A percentile compares a stretch with the other conserved stretches of the same genome.
phyloP scores from a whole-genome alignment of 1,140 invertebrate species.

The Spodoptera frugiperda region DNA sequence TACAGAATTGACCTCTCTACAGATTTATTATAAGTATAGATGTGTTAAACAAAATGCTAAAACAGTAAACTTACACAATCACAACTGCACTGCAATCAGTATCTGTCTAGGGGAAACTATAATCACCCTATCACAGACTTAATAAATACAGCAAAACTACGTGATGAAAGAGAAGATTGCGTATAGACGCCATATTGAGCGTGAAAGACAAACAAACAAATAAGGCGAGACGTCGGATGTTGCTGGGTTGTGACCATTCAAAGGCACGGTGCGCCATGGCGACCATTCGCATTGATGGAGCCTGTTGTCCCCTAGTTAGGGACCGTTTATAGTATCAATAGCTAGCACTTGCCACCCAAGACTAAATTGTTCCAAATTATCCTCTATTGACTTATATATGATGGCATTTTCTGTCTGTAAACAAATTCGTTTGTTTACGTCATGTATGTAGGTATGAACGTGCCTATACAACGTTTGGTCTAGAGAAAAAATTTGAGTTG shows the following conservation, averaged over 20 bases:
- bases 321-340: constrained; percentile 66
- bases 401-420: neutral
- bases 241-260: constrained; percentile 39
- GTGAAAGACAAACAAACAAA: constrained; percentile 34
- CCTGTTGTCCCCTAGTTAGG: constrained; percentile 57
- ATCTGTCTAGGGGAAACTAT: too few species aligned
- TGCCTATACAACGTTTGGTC: too few species aligned
- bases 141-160: neutral
- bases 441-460: neutral
- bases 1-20: too few species aligned
- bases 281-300: constrained; percentile 61
- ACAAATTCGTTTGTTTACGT: neutral
- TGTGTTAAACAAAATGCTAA: too few species aligned
- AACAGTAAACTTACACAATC: too few species aligned
- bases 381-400: constrained; percentile 16
- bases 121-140: neutral
- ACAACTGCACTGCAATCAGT: too few species aligned
- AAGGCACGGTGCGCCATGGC: constrained; percentile 49
- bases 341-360: constrained; percentile 59
- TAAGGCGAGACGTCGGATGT: constrained; percentile 31
- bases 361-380: constrained; percentile 54
- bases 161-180: constrained; percentile 13
- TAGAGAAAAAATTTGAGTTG: too few species aligned
- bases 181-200: neutral
- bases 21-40: too few species aligned